phyloP scores from a whole-genome alignment of 2,797 vertebrate genomes.

The Enteromius trimaculatus region DNA sequence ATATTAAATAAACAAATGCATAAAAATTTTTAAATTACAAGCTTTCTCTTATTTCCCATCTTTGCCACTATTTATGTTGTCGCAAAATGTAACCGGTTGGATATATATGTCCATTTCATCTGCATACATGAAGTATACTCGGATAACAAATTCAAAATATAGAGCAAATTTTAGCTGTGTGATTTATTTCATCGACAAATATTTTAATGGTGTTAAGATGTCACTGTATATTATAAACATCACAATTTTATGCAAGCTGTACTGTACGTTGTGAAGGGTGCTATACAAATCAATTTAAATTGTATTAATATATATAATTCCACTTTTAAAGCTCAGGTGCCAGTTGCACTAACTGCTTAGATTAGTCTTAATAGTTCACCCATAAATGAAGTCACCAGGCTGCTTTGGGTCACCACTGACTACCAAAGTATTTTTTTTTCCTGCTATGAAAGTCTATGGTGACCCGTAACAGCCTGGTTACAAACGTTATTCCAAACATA shows the following conservation, averaged over 20 bases:
- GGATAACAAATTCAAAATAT: no score
- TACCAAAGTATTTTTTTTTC: no score
- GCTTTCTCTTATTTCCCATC: not conserved
- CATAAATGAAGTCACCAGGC: no score
- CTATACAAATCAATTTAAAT: not conserved
- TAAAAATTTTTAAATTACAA: not conserved
- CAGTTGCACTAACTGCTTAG: no score
- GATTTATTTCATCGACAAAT: not conserved
- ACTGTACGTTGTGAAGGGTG: not conserved
- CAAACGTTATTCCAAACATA: no score
- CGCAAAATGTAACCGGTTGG: not conserved
- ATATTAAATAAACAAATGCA: not conserved
- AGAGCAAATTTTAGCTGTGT: not conserved
- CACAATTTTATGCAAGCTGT: not conserved
- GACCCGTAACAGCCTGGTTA: no score
- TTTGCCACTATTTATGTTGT: not conserved
- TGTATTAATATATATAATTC: not conserved
- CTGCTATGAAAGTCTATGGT: no score
- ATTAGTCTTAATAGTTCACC: no score
- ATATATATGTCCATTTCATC: no score
- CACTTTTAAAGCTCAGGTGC: not conserved
- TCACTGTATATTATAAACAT: not conserved
- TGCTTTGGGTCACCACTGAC: no score
- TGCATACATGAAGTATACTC: no score
- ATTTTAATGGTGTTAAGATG: not conserved